A percentile compares a stretch with the other conserved stretches of the same genome.
These are phyloP conservation scores for Philotrypesis tridentata DNA, from an alignment of 1,140 invertebrate species.

Conservation along the genomic window DNA sequence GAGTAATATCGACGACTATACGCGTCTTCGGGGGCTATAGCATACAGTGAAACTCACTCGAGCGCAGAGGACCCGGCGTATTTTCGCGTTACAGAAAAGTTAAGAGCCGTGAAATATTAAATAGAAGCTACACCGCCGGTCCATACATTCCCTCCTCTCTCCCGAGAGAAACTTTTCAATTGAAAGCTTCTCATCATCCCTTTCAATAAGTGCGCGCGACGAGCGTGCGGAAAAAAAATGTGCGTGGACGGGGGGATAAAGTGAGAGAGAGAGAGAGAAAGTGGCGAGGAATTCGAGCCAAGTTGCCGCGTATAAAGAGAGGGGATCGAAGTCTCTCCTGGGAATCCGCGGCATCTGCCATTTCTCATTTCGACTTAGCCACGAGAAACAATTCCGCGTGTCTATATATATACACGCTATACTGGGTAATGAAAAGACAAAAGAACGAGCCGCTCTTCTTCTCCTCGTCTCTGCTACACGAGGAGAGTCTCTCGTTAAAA, in stretches of 20 bases:
- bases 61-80: too few relatives aligned
- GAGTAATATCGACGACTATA: too few relatives aligned
- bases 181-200: slow-evolving; percentile 12
- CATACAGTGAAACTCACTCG: too few relatives aligned
- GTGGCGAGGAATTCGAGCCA: slow-evolving; percentile 1
- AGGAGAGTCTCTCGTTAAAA: not conserved
- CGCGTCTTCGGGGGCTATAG: too few relatives aligned
- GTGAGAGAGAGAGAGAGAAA: not conserved
- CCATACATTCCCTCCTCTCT: not conserved
- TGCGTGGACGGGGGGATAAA: too few relatives aligned
- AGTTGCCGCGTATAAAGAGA: not conserved
- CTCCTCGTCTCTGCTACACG: not conserved
- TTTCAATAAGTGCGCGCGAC: slow-evolving; percentile 10
- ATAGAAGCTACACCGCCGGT: not conserved
- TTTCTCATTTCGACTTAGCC: slow-evolving; percentile 27
- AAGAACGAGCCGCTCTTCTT: not conserved
- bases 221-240: too few relatives aligned
- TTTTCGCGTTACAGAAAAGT: not conserved
- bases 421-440: not conserved
- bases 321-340: not conserved
- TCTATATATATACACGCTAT: too few relatives aligned
- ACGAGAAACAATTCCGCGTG: not conserved
- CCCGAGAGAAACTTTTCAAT: slow-evolving; percentile 25
- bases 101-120: not conserved
- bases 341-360: slow-evolving; percentile 32